phyloP scores from a whole-genome alignment of 2,888 invertebrate species.

The Octonoba sinensis region DNA sequence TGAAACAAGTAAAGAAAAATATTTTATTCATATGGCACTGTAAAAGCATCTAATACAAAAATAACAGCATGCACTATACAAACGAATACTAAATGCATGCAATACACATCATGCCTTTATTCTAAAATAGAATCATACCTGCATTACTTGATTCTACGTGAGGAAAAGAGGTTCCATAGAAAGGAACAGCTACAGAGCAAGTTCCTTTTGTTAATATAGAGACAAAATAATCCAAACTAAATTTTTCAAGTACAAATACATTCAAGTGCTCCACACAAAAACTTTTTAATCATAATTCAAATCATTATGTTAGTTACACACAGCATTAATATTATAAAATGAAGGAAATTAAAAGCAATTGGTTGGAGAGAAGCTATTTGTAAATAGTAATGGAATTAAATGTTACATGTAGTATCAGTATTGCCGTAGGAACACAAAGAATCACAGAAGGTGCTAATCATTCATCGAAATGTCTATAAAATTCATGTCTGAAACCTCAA shows the following conservation, averaged over 20 bases:
- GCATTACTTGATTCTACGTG: constrained; percentile 54
- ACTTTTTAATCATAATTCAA: too few species aligned
- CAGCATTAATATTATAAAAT: too few species aligned
- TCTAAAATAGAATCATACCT: constrained; percentile 58
- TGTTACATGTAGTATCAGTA: too few species aligned
- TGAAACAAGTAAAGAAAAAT: constrained; percentile 56
- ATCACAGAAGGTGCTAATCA: too few species aligned
- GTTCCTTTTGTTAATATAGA: constrained; percentile 16
- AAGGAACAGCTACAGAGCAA: constrained; percentile 65
- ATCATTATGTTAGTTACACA: too few species aligned
- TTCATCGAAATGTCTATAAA: too few species aligned
- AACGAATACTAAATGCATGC: constrained; percentile 42
- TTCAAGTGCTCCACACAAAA: background rate
- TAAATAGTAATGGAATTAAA: too few species aligned
- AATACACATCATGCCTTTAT: constrained; percentile 55
- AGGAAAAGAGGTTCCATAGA: constrained; percentile 63
- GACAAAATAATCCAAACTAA: background rate
- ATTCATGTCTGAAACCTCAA: too few species aligned
- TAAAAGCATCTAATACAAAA: constrained; percentile 56
- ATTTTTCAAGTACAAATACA: constrained; percentile 1
- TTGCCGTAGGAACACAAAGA: too few species aligned
- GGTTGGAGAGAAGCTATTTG: too few species aligned
- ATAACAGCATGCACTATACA: constrained; percentile 54
- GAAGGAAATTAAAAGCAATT: too few species aligned
- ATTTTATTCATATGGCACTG: constrained; percentile 56